phyloP scores from a whole-genome alignment of 2,888 invertebrate genomes.

The Octonoba sinensis region DNA sequence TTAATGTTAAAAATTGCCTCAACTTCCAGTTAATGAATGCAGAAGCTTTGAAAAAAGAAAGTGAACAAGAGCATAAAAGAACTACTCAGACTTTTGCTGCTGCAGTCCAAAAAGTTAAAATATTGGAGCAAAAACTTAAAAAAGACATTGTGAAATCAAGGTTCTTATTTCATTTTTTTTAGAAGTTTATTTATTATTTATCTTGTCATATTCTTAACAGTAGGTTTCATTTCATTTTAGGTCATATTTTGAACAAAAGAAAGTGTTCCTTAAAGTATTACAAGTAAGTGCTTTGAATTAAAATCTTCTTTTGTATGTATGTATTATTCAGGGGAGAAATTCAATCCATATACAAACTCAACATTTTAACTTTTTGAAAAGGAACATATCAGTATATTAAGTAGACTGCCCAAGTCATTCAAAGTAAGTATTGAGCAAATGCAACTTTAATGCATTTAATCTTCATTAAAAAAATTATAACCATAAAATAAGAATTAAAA shows the following conservation, averaged over 20 bases:
- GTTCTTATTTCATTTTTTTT: slow-evolving; percentile 30
- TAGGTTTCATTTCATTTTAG: slow-evolving; percentile 70
- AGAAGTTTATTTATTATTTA: background rate
- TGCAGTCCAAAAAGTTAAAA: slow-evolving; percentile 84
- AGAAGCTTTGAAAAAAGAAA: slow-evolving; percentile 88
- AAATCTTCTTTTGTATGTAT: too few species aligned
- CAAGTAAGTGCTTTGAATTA: slow-evolving; percentile 74
- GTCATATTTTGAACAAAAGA: slow-evolving; percentile 91
- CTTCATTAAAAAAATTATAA: too few species aligned
- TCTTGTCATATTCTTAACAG: background rate
- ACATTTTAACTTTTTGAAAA: too few species aligned
- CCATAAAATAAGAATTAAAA: too few species aligned
- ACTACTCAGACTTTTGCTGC: slow-evolving; percentile 84
- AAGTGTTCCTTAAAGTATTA: slow-evolving; percentile 86
- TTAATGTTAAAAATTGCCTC: background rate
- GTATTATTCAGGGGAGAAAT: too few species aligned
- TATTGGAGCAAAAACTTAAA: slow-evolving; percentile 85
- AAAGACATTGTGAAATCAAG: slow-evolving; percentile 86
- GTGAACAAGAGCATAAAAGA: slow-evolving; percentile 87
- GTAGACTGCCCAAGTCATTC: too few species aligned
- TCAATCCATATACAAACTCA: too few species aligned
- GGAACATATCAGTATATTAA: too few species aligned
- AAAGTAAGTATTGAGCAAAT: too few species aligned
- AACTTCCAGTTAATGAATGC: slow-evolving; percentile 82
- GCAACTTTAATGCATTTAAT: too few species aligned